Evolutionary conservation across 2,113 vertebrate species (phyloP).

Genomic region (Phaethornis superciliosus): DNA sequence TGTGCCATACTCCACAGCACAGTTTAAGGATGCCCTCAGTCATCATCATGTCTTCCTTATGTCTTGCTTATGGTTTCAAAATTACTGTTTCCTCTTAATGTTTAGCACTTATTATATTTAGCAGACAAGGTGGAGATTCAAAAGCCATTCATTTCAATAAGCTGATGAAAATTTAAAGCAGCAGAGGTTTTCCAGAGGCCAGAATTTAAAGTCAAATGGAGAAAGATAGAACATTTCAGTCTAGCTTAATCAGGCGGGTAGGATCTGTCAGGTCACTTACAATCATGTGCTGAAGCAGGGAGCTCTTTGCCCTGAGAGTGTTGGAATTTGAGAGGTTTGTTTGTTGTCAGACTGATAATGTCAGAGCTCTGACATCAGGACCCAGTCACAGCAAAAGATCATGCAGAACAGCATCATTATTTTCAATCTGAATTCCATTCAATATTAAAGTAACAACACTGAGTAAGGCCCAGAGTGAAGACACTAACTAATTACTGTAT

Average conservation of each 20-base stretch:
- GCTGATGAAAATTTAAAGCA: background rate
- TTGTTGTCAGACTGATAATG: background rate
- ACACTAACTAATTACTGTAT: background rate
- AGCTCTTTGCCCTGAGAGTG: slow-evolving; percentile 20
- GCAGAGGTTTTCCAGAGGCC: background rate
- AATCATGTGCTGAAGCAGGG: background rate
- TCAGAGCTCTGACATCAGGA: background rate
- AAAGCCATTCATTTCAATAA: background rate
- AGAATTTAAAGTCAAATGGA: background rate
- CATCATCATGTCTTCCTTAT: background rate
- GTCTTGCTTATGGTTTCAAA: background rate
- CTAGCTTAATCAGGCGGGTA: background rate
- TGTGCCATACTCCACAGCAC: background rate
- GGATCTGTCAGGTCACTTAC: background rate
- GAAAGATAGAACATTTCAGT: slow-evolving; percentile 37
- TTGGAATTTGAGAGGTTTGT: background rate
- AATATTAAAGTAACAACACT: background rate
- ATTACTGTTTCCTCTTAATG: background rate
- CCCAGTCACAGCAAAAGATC: background rate
- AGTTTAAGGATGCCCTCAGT: background rate
- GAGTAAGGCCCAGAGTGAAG: background rate
- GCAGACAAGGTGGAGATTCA: slow-evolving; percentile 19
- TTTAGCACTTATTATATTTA: background rate
- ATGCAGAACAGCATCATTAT: background rate
- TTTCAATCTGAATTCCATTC: slow-evolving; percentile 21